phyloP scores from a whole-genome alignment of 2,797 vertebrate species.

The Cryptoprocta ferox region DNA sequence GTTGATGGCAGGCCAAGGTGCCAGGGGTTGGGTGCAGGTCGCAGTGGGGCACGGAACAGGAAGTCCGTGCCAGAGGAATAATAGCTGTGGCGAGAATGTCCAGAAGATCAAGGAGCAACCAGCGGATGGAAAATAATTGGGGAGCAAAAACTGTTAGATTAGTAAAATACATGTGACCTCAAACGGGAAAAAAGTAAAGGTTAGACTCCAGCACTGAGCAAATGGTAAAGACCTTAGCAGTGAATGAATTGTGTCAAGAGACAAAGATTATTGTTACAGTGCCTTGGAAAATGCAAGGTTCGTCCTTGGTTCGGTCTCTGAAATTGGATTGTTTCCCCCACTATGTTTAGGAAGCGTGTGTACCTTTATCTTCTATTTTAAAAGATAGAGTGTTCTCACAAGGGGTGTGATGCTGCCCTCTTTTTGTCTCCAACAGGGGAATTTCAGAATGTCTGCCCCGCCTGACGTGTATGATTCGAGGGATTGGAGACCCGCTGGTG shows the following conservation, averaged over 20 bases:
- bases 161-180: neutral
- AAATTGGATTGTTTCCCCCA: neutral
- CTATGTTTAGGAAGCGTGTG: neutral
- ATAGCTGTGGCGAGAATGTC: fast-evolving
- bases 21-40: neutral
- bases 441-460: constrained; percentile 96
- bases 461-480: constrained; percentile 95
- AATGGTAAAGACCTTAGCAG: neutral
- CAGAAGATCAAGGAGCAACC: neutral
- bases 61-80: neutral
- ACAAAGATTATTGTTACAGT: neutral
- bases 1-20: neutral
- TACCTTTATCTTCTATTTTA: neutral
- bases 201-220: neutral
- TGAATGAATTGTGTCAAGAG: neutral
- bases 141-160: neutral
- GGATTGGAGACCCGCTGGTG: constrained; percentile 97
- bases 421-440: constrained; percentile 87
- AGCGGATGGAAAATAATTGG: neutral
- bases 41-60: fast-evolving
- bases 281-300: neutral
- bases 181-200: neutral
- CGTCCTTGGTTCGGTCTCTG: neutral
- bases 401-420: neutral
- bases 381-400: neutral